phyloP scores from a whole-genome alignment of 2,113 vertebrate species.

The Felis catus region DNA sequence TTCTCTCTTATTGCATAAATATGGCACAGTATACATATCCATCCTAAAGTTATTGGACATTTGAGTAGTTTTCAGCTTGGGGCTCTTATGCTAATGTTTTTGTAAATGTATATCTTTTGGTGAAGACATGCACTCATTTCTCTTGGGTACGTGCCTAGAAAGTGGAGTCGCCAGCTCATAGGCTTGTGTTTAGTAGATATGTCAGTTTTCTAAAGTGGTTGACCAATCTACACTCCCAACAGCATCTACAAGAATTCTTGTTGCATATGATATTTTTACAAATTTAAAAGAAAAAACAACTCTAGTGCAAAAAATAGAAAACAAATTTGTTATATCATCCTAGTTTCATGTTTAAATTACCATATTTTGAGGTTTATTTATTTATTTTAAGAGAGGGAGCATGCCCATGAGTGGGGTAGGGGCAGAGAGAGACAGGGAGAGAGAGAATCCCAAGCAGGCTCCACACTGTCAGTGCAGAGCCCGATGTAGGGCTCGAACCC shows the following conservation, averaged over 20 bases:
- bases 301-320: background rate
- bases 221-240: background rate
- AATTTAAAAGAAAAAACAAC: background rate
- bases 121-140: background rate
- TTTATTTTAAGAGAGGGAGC: too few relatives aligned
- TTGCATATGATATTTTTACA: background rate
- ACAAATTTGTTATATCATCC: background rate
- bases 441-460: too few relatives aligned
- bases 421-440: too few relatives aligned
- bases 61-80: background rate
- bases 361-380: background rate
- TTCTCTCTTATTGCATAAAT: background rate
- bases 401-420: too few relatives aligned
- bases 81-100: background rate
- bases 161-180: background rate
- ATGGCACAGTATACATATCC: background rate
- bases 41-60: background rate
- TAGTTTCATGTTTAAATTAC: background rate
- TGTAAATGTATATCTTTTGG: background rate
- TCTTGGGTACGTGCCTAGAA: background rate
- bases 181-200: background rate
- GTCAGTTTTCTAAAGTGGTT: background rate
- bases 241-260: background rate
- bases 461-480: too few relatives aligned
- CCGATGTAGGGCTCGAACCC: too few relatives aligned